A percentile compares a stretch with the other conserved stretches of the same genome.
phyloP scores from a whole-genome alignment of 2,113 vertebrate species.

The Sapayoa aenigma region DNA sequence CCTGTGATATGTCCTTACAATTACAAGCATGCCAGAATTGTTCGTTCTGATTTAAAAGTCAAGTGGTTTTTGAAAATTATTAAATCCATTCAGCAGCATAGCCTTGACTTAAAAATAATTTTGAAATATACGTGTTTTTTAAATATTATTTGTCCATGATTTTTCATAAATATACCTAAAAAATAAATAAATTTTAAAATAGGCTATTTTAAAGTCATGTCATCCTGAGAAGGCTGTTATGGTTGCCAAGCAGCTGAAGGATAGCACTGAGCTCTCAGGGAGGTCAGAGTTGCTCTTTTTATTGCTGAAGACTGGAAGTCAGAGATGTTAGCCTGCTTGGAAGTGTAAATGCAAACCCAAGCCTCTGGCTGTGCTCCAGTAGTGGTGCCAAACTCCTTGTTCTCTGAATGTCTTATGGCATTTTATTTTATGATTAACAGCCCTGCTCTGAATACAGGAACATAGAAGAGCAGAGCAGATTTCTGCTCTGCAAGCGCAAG shows the following conservation, averaged over 20 bases:
- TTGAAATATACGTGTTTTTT: neutral
- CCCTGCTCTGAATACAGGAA: neutral
- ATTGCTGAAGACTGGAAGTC: neutral
- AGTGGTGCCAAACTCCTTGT: neutral
- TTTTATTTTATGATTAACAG: neutral
- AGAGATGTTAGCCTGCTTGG: conserved; percentile 19
- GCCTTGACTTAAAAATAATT: neutral
- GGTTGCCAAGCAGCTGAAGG: conserved; percentile 21
- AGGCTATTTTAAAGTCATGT: neutral
- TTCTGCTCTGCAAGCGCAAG: neutral
- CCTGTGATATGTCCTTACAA: neutral
- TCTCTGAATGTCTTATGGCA: neutral
- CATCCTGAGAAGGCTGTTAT: neutral
- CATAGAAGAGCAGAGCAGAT: fast-evolving
- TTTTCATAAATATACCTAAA: neutral
- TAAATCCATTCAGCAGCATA: neutral
- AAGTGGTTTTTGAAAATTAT: neutral
- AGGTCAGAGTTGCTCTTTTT: conserved; percentile 30
- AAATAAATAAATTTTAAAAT: neutral
- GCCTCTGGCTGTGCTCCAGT: neutral
- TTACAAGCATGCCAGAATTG: neutral
- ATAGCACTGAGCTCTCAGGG: neutral
- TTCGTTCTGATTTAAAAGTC: neutral
- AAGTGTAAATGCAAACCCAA: neutral
- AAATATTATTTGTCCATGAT: neutral